These are phyloP conservation scores for Volucella inflata DNA, from an alignment of 2,888 invertebrate genomes.

Conservation along the genomic window DNA sequence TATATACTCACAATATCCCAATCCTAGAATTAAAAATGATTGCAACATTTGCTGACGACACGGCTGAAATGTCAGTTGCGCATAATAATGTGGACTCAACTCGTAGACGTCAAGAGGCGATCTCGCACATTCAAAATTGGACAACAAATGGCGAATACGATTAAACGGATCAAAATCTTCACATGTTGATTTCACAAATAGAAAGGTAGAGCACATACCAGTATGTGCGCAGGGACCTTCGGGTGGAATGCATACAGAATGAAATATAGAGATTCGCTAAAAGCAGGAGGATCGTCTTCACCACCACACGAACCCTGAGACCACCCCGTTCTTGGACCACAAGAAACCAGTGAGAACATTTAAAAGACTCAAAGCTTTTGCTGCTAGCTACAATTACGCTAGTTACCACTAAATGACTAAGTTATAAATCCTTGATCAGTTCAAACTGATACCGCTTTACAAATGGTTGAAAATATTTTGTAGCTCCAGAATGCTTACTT, in stretches of 20 bases:
- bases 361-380: no score
- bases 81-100: not conserved
- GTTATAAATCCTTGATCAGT: no score
- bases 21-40: not conserved
- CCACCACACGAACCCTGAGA: conserved; percentile 19
- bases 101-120: not conserved
- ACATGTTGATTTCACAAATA: conserved; percentile 10
- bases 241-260: conserved; percentile 24
- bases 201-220: not conserved
- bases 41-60: no score
- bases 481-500: no score
- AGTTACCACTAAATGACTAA: no score
- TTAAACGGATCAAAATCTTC: conserved; percentile 4
- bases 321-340: conserved; percentile 6
- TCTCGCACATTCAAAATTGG: not conserved
- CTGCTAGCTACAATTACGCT: no score
- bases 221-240: not conserved
- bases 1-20: conserved; percentile 5
- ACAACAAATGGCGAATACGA: not conserved
- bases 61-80: no score
- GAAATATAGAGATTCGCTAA: conserved; percentile 20
- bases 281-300: conserved; percentile 21
- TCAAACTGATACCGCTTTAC: no score
- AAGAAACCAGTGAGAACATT: no score
- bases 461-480: no score